A percentile compares a stretch with the other conserved stretches of the same genome.
Evolutionary conservation across 2,113 vertebrate genomes (phyloP).

Genomic region (Pelecanoides urinatrix): DNA sequence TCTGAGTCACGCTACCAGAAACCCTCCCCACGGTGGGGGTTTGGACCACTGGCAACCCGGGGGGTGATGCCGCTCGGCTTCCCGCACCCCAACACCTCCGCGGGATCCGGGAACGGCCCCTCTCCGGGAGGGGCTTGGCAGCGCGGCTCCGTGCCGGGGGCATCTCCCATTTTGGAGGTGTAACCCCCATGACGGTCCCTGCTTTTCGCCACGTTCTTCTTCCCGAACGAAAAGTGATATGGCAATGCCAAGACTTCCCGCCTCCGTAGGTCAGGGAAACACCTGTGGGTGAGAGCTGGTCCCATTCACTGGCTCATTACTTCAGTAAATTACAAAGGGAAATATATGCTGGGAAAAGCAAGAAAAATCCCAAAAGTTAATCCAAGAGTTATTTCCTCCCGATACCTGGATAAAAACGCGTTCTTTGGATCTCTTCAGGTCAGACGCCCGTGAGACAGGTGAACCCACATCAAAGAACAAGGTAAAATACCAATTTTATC

Average conservation of each 20-base stretch:
- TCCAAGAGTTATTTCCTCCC: constrained; percentile 60
- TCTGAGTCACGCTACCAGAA: neutral
- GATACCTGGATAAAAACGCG: constrained; percentile 55
- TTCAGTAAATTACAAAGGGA: constrained; percentile 28
- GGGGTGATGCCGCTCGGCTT: neutral
- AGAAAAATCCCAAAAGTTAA: constrained; percentile 53
- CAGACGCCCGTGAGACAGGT: neutral
- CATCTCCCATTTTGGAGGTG: accelerated
- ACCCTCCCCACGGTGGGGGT: neutral
- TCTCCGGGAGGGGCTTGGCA: neutral
- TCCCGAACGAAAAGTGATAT: neutral
- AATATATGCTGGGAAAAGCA: constrained; percentile 50
- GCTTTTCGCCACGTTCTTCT: neutral
- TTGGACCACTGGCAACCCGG: accelerated
- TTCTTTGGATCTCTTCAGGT: neutral
- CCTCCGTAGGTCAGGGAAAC: constrained; percentile 15
- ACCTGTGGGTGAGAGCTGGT: constrained; percentile 2
- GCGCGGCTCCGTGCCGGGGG: accelerated
- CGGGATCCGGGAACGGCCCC: neutral
- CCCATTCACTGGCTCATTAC: constrained; percentile 26
- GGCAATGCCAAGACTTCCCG: neutral
- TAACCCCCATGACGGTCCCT: neutral
- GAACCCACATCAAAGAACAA: neutral
- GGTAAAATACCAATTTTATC: neutral
- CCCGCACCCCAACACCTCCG: accelerated